Base-by-base conservation (phyloP, 1,140 invertebrate genomes). In the Nymphalis io region DNA sequence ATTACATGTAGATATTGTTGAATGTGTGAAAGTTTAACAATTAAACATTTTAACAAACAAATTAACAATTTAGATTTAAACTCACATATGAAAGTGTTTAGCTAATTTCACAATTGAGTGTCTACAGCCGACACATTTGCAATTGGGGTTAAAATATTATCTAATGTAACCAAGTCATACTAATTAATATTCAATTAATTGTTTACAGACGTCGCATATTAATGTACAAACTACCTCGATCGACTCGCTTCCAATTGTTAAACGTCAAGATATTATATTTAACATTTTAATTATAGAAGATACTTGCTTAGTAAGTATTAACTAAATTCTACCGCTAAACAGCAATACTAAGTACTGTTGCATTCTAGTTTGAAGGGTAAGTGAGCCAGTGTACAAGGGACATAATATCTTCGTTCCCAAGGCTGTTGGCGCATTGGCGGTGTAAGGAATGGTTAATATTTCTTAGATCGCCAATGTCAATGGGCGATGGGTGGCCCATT, bases 131-230 rank as follows among this genome's bases (percentile, higher is more conserved):
- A 58, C 68, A 59, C 60, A 63, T 69, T 69, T 59, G 68, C 68
- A 59, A 69, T 69, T 44, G 60, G 60, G 51, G 68, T 69, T 63
- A 63, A 58, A 69, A 63, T 69, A 69, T 69, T 69, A 69, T 69
- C 60, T 62, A 69, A 69, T 61, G 51, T 63, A 39, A 62, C 67
- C 48, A 51, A 61, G 8, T 60, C 44, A 51, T 20, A 46, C 51
- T 69, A 69, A 69, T 69, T 69, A 69, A 58, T 63, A 69, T 69
- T 69, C 68, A 63, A 69, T 69, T 63, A 69, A 63, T 63, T 63
- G 60, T 58, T 20, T 55, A 46, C 53, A 16, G 18, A 20, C 18
- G 12, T 44, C 18, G 60, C 38, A 69, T 69, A 69, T 42, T 58
- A 69, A 69, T 69, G 33, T 38, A 63, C 42, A 44, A 55, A 64